phyloP scores from a whole-genome alignment of 1,140 invertebrate species.

The Babylonia areolata region DNA sequence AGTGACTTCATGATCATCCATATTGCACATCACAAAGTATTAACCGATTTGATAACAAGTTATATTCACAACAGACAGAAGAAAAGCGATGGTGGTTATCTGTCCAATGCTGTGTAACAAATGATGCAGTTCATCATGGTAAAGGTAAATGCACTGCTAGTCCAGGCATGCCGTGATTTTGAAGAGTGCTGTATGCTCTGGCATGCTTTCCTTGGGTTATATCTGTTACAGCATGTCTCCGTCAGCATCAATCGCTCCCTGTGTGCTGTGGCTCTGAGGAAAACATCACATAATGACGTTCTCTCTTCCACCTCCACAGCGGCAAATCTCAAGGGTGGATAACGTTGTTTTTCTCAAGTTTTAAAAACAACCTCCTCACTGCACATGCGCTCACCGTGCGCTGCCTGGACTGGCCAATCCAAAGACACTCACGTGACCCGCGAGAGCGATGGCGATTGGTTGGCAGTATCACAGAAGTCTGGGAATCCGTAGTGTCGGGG shows the following conservation, averaged over 20 bases:
- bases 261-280: background rate
- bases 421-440: slow-evolving; percentile 29
- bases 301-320: background rate
- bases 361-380: background rate
- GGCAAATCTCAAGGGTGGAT: background rate
- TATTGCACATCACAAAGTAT: slow-evolving; percentile 12
- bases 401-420: slow-evolving; percentile 28
- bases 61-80: background rate
- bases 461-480: slow-evolving; percentile 39
- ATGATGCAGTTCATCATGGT: background rate
- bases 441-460: slow-evolving; percentile 29
- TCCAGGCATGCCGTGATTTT: background rate
- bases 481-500: background rate
- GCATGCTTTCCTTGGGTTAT: background rate
- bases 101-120: background rate
- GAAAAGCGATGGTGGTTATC: background rate
- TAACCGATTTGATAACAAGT: background rate
- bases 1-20: background rate
- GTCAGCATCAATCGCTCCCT: background rate
- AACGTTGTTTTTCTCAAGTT: background rate
- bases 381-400: background rate
- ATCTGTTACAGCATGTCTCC: background rate
- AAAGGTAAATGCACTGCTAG: background rate
- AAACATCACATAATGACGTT: background rate
- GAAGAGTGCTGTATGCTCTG: background rate